phyloP scores from a whole-genome alignment of 2,888 invertebrate genomes.

The Mermis nigrescens region DNA sequence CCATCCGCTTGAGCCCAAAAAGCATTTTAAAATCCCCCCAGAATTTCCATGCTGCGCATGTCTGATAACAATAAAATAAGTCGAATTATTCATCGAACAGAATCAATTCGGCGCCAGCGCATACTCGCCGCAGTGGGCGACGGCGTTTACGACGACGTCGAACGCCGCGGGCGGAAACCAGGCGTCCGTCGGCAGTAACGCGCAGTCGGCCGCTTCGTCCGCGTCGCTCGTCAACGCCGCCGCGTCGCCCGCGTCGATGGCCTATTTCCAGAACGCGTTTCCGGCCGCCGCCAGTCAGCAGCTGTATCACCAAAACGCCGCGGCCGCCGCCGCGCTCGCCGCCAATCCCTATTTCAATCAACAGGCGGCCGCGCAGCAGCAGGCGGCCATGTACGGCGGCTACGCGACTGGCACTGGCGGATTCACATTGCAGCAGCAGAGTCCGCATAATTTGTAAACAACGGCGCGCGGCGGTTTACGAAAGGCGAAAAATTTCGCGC shows the following conservation, averaged over 20 bases:
- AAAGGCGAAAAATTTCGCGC: background rate
- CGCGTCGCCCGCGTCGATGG: background rate
- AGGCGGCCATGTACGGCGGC: background rate
- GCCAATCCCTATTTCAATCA: background rate
- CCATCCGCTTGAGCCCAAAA: too few species aligned
- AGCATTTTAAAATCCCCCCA: too few species aligned
- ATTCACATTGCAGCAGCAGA: background rate
- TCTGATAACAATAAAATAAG: background rate
- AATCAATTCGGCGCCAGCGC: background rate
- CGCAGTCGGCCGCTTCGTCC: background rate
- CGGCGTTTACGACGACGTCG: background rate
- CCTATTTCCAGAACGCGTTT: background rate
- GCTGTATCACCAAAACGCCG: background rate
- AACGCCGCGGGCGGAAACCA: background rate
- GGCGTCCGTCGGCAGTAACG: background rate
- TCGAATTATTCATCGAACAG: background rate
- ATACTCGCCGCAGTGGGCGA: background rate
- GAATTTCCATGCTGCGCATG: too few species aligned
- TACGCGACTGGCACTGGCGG: background rate
- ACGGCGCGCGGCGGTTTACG: too few species aligned
- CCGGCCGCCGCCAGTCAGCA: background rate
- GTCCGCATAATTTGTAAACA: background rate
- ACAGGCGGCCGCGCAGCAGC: background rate
- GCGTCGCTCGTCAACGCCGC: background rate
- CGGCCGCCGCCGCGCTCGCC: background rate